Percentiles rank a stretch among this genome's conserved stretches.
These are phyloP conservation scores for Zaprionus lachaisei DNA, from an alignment of 1,140 invertebrate genomes.

Conservation along the genomic window DNA sequence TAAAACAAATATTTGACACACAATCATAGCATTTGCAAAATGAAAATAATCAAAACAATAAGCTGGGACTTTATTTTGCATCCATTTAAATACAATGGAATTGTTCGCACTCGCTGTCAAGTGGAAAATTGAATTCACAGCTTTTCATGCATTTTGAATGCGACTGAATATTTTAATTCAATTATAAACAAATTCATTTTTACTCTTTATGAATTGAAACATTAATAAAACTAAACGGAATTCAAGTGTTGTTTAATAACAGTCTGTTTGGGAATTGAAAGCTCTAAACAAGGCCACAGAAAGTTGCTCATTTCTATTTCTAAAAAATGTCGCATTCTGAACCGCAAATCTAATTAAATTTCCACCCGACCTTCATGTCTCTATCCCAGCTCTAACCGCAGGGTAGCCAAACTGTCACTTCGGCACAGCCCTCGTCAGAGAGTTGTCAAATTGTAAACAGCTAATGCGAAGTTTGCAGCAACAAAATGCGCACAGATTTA, in stretches of 20 bases:
- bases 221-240: neutral
- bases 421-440: neutral
- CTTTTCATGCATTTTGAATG: neutral
- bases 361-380: constrained; percentile 29
- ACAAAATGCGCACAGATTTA: constrained; percentile 41
- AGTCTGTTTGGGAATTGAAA: neutral
- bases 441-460: constrained; percentile 19
- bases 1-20: neutral
- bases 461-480: constrained; percentile 39
- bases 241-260: constrained; percentile 7
- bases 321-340: constrained; percentile 12
- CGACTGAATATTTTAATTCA: neutral
- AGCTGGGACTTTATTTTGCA: neutral
- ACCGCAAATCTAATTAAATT: constrained; percentile 52
- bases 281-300: neutral
- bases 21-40: neutral
- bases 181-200: neutral
- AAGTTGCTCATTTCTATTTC: neutral
- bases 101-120: neutral
- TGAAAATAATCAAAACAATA: constrained; percentile 1
- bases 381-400: constrained; percentile 13
- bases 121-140: neutral
- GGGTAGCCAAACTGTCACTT: neutral
- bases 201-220: neutral
- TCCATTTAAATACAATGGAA: neutral